Conservation (phyloP, 1,140 invertebrate genomes). For the Bombus fervidus region DNA sequence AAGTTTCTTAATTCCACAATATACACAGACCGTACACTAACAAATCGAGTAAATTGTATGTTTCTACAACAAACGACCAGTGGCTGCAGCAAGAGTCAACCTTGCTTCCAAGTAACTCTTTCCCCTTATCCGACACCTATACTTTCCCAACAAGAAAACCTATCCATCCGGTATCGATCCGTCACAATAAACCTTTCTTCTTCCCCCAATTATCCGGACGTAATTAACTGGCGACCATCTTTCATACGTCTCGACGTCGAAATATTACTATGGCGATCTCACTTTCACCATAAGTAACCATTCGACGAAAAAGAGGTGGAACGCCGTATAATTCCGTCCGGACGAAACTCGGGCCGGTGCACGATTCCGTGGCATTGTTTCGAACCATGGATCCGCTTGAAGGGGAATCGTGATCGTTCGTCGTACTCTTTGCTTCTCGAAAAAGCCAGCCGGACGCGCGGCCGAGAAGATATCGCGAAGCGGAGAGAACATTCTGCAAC, state of each 20-base stretch:
- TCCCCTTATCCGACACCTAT: background rate
- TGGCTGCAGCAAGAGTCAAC: background rate
- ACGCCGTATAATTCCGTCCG: conserved; percentile 23
- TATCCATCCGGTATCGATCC: background rate
- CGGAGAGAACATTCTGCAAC: conserved; percentile 26
- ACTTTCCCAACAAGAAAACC: conserved; percentile 2
- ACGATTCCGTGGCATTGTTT: conserved; percentile 42
- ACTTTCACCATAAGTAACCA: conserved; percentile 3
- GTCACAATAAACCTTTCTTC: conserved; percentile 11
- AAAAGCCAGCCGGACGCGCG: background rate
- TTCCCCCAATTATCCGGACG: background rate
- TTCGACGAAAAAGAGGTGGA: background rate
- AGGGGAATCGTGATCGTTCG: conserved; percentile 44
- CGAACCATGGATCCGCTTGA: background rate
- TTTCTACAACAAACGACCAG: background rate
- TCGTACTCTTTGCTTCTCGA: conserved; percentile 16
- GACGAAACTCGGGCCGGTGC: background rate
- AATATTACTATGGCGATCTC: background rate
- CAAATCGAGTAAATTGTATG: too few relatives aligned
- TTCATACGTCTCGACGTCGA: background rate
- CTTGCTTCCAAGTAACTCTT: background rate
- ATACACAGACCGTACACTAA: too few relatives aligned
- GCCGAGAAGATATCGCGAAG: conserved; percentile 7
- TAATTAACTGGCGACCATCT: conserved; percentile 16
- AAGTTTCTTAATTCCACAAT: too few relatives aligned